A percentile compares a stretch with the other conserved stretches of the same genome.
These are phyloP conservation scores for Centruroides vittatus DNA, from an alignment of 1,140 invertebrate genomes.

Conservation along the genomic window DNA sequence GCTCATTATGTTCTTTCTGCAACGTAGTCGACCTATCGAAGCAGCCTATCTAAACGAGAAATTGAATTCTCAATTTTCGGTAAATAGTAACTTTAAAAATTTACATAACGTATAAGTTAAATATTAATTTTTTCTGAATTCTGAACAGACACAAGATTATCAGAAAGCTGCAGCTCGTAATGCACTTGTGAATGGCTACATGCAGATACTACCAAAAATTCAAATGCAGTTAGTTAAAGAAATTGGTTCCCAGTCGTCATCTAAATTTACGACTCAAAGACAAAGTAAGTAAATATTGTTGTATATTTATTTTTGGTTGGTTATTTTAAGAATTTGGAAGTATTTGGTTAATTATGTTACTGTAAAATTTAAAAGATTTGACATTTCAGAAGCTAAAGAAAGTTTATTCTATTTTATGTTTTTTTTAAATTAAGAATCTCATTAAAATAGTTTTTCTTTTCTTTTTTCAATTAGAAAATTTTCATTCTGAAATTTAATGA, in stretches of 20 bases:
- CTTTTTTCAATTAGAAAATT: no score
- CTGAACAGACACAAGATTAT: background rate
- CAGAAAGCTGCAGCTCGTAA: conserved; percentile 27
- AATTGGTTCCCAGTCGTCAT: conserved; percentile 4
- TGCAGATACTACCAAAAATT: conserved; percentile 10
- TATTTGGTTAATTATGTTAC: no score
- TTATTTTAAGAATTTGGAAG: no score
- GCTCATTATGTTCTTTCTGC: conserved; percentile 35
- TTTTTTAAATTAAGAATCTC: no score
- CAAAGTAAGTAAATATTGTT: background rate
- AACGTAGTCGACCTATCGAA: conserved; percentile 29
- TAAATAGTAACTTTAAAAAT: background rate
- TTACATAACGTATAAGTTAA: conserved; percentile 3
- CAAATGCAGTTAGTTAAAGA: conserved; percentile 13
- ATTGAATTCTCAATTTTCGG: conserved; percentile 12
- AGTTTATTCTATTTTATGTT: no score
- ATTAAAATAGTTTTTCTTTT: no score
- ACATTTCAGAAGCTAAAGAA: no score
- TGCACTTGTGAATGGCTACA: conserved; percentile 27
- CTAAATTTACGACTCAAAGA: background rate
- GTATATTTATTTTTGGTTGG: no score
- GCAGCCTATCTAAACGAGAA: conserved; percentile 29
- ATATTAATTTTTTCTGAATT: conserved; percentile 6
- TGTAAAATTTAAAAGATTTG: no score
- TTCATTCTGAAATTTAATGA: no score